These are phyloP conservation scores for Pediacus dermestoides DNA, from an alignment of 2,888 invertebrate genomes.

Conservation along the genomic window DNA sequence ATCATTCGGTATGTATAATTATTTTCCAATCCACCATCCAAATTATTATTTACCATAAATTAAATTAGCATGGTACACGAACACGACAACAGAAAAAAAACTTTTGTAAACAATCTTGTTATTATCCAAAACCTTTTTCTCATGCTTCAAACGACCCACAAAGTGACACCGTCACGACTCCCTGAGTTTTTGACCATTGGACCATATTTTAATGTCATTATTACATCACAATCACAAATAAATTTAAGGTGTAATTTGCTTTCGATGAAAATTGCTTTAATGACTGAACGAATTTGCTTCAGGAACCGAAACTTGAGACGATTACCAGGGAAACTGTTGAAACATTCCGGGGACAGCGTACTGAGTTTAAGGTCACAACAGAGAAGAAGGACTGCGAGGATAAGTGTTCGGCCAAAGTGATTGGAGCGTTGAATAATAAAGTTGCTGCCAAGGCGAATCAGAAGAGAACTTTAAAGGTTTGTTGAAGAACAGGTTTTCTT, in stretches of 20 bases:
- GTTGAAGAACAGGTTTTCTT: background rate
- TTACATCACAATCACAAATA: constrained; percentile 12
- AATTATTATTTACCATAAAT: no score
- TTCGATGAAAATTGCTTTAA: constrained; percentile 1
- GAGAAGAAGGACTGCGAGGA: constrained; percentile 56
- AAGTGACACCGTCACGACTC: constrained; percentile 9
- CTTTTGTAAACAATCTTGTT: no score
- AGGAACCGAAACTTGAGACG: constrained; percentile 62
- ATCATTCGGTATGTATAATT: no score
- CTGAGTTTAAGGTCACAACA: constrained; percentile 62
- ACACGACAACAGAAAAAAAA: no score
- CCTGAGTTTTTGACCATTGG: constrained; percentile 8
- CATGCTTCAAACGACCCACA: no score
- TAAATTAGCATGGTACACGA: no score
- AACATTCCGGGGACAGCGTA: constrained; percentile 61
- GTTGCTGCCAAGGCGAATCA: constrained; percentile 30
- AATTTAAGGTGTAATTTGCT: constrained; percentile 11
- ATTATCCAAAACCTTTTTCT: no score
- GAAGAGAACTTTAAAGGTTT: constrained; percentile 20
- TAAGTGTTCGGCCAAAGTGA: constrained; percentile 43
- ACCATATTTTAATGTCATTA: constrained; percentile 17
- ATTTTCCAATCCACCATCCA: no score
- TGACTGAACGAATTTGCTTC: background rate
- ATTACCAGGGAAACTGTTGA: constrained; percentile 64
- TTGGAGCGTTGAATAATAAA: no score